phyloP scores from a whole-genome alignment of 2,113 vertebrate species.

The Lagopus muta region DNA sequence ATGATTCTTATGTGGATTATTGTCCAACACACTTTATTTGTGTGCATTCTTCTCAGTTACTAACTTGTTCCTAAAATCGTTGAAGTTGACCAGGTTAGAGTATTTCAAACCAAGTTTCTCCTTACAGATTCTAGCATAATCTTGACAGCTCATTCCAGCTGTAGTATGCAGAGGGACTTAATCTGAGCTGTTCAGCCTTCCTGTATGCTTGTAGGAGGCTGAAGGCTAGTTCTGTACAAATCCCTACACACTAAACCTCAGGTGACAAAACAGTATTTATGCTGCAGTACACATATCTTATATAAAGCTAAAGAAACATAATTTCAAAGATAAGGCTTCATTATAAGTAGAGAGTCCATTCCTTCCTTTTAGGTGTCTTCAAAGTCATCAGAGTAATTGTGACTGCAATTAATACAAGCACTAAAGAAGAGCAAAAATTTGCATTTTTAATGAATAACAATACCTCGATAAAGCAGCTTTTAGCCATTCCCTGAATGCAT shows the following conservation, averaged over 20 bases:
- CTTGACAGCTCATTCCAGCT: neutral
- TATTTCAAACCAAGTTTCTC: neutral
- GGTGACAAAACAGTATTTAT: neutral
- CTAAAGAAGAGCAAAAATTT: neutral
- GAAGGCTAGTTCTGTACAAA: neutral
- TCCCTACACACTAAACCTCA: neutral
- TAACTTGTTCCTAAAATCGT: neutral
- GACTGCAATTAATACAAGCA: neutral
- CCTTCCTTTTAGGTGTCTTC: neutral
- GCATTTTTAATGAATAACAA: neutral
- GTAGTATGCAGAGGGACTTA: neutral
- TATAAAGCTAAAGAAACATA: neutral
- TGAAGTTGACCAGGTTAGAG: neutral
- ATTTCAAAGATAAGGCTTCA: neutral
- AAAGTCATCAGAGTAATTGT: neutral
- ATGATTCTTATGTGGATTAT: neutral
- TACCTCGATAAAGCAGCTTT: neutral
- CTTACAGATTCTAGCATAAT: neutral
- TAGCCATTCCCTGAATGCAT: neutral
- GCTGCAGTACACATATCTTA: neutral
- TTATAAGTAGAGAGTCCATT: neutral
- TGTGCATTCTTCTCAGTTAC: neutral
- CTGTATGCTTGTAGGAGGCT: rapidly evolving
- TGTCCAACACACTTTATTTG: neutral
- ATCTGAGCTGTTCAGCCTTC: neutral